A percentile compares a stretch with the other conserved stretches of the same genome.
These are phyloP conservation scores for Dolomedes plantarius DNA, from an alignment of 2,888 invertebrate species.

Conservation along the genomic window DNA sequence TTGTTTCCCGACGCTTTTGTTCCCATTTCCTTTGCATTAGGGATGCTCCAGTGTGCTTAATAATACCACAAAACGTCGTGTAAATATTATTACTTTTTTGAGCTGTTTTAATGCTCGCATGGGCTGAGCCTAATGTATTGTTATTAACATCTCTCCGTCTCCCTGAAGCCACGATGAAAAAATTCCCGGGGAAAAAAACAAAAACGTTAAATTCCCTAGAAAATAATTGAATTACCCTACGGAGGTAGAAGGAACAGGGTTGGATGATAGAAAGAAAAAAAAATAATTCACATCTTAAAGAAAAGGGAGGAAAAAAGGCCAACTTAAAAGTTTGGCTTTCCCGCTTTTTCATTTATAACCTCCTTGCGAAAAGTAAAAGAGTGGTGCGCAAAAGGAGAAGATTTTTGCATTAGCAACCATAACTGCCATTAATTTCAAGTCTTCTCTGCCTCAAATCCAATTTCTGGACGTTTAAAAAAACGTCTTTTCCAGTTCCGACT, in stretches of 20 bases:
- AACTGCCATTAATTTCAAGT: constrained; percentile 70
- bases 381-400: constrained; percentile 29
- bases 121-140: constrained; percentile 70
- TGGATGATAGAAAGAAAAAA: too few relatives aligned
- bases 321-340: constrained; percentile 27
- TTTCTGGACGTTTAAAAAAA: constrained; percentile 66
- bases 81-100: constrained; percentile 70
- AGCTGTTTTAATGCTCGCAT: constrained; percentile 69
- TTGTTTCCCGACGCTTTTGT: constrained; percentile 5
- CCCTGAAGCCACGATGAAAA: constrained; percentile 38
- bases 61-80: constrained; percentile 69
- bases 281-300: constrained; percentile 17
- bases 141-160: constrained; percentile 62
- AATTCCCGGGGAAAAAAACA: constrained; percentile 36
- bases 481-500: constrained; percentile 60
- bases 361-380: constrained; percentile 7
- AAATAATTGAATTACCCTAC: constrained; percentile 70
- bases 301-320: constrained; percentile 22
- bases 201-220: constrained; percentile 68
- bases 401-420: constrained; percentile 70
- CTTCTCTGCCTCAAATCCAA: constrained; percentile 69
- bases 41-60: constrained; percentile 62
- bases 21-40: constrained; percentile 41
- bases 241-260: constrained; percentile 53
- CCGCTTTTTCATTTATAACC: constrained; percentile 57